Percentiles rank a stretch among this genome's conserved stretches.
phyloP scores from a whole-genome alignment of 2,888 invertebrate species.

The Aethes cnicana region DNA sequence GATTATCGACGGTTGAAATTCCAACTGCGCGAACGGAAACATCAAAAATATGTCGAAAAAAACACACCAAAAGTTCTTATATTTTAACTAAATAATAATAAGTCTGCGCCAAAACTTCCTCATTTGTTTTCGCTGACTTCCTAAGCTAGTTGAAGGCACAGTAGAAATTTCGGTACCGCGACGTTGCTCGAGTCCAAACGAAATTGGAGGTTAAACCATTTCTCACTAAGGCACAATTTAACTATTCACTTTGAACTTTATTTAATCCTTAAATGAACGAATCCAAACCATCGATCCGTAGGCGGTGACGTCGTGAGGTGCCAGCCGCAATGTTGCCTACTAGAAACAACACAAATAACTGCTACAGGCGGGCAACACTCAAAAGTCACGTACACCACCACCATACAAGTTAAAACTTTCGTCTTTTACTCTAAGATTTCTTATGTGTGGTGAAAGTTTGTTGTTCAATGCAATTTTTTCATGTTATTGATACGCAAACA shows the following conservation, averaged over 20 bases:
- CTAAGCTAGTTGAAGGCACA: slow-evolving; percentile 15
- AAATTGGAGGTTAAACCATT: slow-evolving; percentile 67
- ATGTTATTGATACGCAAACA: too few relatives aligned
- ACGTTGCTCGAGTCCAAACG: slow-evolving; percentile 47
- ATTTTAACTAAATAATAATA: not conserved
- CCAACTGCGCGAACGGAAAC: slow-evolving; percentile 16
- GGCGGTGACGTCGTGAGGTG: slow-evolving; percentile 11
- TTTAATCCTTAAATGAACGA: slow-evolving; percentile 71
- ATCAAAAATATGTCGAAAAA: slow-evolving; percentile 8
- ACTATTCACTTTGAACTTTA: slow-evolving; percentile 78
- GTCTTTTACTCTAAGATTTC: too few relatives aligned
- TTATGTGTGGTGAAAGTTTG: too few relatives aligned
- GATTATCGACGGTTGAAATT: slow-evolving; percentile 1
- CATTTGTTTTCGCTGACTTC: slow-evolving; percentile 4
- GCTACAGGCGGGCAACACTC: slow-evolving; percentile 16
- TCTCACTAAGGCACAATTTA: slow-evolving; percentile 81
- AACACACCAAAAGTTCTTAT: slow-evolving; percentile 28
- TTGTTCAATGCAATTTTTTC: too few relatives aligned
- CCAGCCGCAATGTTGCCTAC: slow-evolving; percentile 8
- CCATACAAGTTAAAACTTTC: not conserved
- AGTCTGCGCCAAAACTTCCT: not conserved
- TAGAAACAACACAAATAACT: slow-evolving; percentile 11
- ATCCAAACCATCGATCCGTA: slow-evolving; percentile 62
- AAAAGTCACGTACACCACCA: not conserved
- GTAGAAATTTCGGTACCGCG: slow-evolving; percentile 17